Evolutionary conservation across 2,888 invertebrate species (phyloP), one percentile per base, ranked within the genome.

Genomic region (Monoplex corrugatus): DNA sequence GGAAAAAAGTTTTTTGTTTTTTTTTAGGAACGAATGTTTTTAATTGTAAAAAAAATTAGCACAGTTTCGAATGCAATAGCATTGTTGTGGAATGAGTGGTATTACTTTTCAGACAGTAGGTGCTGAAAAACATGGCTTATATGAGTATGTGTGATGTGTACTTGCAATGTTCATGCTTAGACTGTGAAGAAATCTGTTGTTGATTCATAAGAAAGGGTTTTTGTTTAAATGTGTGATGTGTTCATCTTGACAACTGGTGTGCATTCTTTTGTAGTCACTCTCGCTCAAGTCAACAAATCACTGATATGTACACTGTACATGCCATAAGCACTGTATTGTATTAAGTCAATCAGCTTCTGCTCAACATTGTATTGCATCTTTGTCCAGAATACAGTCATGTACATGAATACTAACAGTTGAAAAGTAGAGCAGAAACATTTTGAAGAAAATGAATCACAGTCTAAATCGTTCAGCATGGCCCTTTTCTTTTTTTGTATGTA

Each of bases 301-400:
- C 85, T 84, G 72, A 78, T 80, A 89, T 68, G 28, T n/a, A 16
- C 68, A 8, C 68, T 5, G 10, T 28, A 10, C n/a, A 68, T 28
- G 23, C 6, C 2, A 28, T 68, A 8, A 68, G 68, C 68, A 68
- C n/a, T 68, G 68, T 68, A 68, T n/a, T 50, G n/a, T 50, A 50
- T 50, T 50, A 50, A 10, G 23, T 68, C n/a, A 68, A n/a, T 68
- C 68, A 68, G 68, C 68, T n/a, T 68, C 68, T 68, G 68, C 68
- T 28, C 68, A 28, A 68, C 28, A 2, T 68, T 5, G 68, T 68
- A 68, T 68, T 68, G 68, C 68, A 68, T 68, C 68, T 68, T 13
- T 68, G 68, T 68, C 68, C 68, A 68, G n/a, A 68, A n/a, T 28
- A 68, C 68, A 68, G n/a, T n/a, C n/a, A 28, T 19, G 8, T 6